These are phyloP conservation scores for Aselliscus stoliczkanus DNA, from an alignment of 2,797 vertebrate species.

Conservation along the genomic window DNA sequence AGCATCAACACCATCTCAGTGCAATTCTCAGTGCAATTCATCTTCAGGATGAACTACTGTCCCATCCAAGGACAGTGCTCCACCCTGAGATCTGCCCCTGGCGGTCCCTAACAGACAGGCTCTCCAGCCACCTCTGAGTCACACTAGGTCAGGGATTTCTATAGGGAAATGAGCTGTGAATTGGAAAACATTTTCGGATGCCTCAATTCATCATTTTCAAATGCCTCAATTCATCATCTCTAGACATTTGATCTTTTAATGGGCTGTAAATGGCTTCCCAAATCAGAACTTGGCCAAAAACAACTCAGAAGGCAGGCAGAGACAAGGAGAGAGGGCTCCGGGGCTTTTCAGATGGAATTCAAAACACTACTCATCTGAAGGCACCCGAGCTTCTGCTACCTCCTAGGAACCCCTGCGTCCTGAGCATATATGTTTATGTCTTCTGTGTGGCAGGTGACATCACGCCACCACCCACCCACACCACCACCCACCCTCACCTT, in stretches of 20 bases:
- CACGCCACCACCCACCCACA: accelerated
- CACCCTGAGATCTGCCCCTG: background rate
- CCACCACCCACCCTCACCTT: background rate
- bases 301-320: background rate
- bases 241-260: slow-evolving; percentile 47
- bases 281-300: slow-evolving; percentile 24
- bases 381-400: background rate
- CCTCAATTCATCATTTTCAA: slow-evolving; percentile 36
- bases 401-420: background rate
- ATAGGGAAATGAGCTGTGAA: slow-evolving; percentile 27
- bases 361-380: background rate
- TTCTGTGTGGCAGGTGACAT: background rate
- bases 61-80: background rate
- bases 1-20: background rate
- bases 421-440: background rate
- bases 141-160: background rate
- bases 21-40: background rate
- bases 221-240: slow-evolving; percentile 25
- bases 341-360: background rate
- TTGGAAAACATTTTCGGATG: background rate
- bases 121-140: background rate
- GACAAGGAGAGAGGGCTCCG: background rate
- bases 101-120: background rate
- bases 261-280: slow-evolving; percentile 38
- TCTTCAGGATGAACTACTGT: background rate